Evolutionary conservation across 37 sponge, comb jelly and placozoan species (phyloP), one percentile per base, ranked within the genome.

Genomic region (Beroe forskalii): DNA sequence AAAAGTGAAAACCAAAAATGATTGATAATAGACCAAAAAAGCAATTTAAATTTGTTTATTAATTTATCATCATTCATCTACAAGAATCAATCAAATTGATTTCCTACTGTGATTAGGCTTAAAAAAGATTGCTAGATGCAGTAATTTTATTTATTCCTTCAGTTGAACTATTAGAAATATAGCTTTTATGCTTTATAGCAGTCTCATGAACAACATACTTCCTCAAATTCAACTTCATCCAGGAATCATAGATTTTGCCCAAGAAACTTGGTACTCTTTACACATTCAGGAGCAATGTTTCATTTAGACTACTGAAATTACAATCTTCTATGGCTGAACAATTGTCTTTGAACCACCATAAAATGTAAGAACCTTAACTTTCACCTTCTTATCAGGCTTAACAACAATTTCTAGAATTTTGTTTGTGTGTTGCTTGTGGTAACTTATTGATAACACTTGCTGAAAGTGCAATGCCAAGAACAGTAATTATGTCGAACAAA

Each of bases 281-380:
- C 86, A n/a, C 86, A 41, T 17, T 43, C 17, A 80, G 4, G 27
- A 32, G 12, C 0, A 23, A 23, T 0, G 42, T 4, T 33, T 41
- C 24, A 1, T 41, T 27, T 20, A 80, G 44, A 30, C n/a, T 24
- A 4, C 86, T 37, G 23, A 80, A 80, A 41, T 44, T 41, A 80
- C 86, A 80, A 17, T 80, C 55, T 25, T 80, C 86, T 4, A 80
- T 27, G 86, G 86, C 20, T 38, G 12, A 24, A 44, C 25, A 8
- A 12, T 44, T 41, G 86, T 43, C 35, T 27, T 80, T 3, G 55
- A 44, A 19, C 86, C 86, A 40, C 86, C 86, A 41, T 8, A 80
- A 4, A 4, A 80, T 1, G 43, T 80, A 1, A 80, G 40, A 17
- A 12, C n/a, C 55, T 38, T 41, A 3, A 80, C 86, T 80, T 25